Base-by-base conservation (phyloP, 2,888 invertebrate genomes). In the Aquatica leii region DNA sequence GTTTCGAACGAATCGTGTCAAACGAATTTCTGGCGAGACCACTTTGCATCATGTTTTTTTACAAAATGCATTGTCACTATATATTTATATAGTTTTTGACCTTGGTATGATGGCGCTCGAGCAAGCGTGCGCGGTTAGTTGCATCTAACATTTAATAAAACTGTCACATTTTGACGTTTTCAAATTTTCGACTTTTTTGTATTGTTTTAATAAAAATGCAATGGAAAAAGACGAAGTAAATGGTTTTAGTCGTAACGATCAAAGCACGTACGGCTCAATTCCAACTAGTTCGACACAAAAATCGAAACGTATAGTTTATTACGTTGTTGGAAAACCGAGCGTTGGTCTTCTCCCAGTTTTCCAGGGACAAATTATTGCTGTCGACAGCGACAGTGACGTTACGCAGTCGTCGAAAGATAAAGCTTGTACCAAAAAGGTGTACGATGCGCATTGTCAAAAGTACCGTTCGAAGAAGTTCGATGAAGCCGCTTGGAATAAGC, bases 401-500 rank as follows among this genome's bases (percentile, higher is more conserved):
- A 67, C 67, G 43, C 57, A 71, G 48, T 69, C 73, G 59, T 67
- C 78, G 14, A 79, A 74, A 69, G 81, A 81, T 69, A 80, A 80
- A 69, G 65, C 70, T n/a, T n/a, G n/a, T n/a, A 24, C 24, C 9
- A 37, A 18, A 40, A 31, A 46, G 34, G 61, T 56, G 56, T 37
- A 62, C 67, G 34, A 72, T 18, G 21, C 17, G 67, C 94, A 95
- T 80, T 95, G 94, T 77, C 94, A 94, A 82, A 87, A 88, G 77
- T 86, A 88, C 49, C 85, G 90, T 69, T 86, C 87, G 58, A 89
- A 89, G 73, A 90, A 89, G 68, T 86, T 92, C 69, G 94, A 95
- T 81, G 88, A 89, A 73, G 87, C 87, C 69, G 97, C 97, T 1
- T 84, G 95, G 62, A 89, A 90, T 76, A 95, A 96, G 83, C 85